Percentiles rank a stretch among this genome's conserved stretches.
These are phyloP conservation scores for Ennomos quercinarius DNA, from an alignment of 2,888 invertebrate species.

Conservation along the genomic window DNA sequence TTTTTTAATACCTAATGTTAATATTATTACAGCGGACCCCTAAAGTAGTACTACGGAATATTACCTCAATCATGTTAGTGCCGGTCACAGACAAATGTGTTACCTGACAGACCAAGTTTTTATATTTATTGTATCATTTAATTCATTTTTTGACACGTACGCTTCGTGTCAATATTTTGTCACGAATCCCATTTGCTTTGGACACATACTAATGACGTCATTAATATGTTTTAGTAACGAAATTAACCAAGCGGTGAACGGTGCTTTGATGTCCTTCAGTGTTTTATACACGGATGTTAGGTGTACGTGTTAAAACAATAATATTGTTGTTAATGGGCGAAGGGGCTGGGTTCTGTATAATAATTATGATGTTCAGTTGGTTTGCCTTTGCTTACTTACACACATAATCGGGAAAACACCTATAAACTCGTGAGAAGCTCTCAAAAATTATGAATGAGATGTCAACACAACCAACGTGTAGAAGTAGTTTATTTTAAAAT, in stretches of 20 bases:
- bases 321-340: conserved; percentile 53
- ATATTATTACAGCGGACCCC: conserved; percentile 51
- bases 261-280: conserved; percentile 73
- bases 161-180: conserved; percentile 82
- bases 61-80: conserved; percentile 74
- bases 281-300: conserved; percentile 50
- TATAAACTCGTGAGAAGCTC: too few species aligned
- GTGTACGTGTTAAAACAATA: conserved; percentile 57
- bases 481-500: too few species aligned
- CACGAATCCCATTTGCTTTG: conserved; percentile 75
- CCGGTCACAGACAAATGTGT: conserved; percentile 74
- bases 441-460: too few species aligned
- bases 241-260: conserved; percentile 69
- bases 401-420: too few species aligned
- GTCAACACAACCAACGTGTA: too few species aligned
- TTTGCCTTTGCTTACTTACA: too few species aligned
- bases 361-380: not conserved
- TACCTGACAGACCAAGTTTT: conserved; percentile 68
- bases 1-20: too few species aligned
- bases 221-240: conserved; percentile 77
- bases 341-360: conserved; percentile 38
- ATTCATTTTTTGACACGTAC: conserved; percentile 69
- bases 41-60: conserved; percentile 54
- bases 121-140: conserved; percentile 66
- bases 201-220: conserved; percentile 79